These are phyloP conservation scores for Triplophysa dalaica DNA, from an alignment of 2,113 vertebrate genomes.

Conservation along the genomic window DNA sequence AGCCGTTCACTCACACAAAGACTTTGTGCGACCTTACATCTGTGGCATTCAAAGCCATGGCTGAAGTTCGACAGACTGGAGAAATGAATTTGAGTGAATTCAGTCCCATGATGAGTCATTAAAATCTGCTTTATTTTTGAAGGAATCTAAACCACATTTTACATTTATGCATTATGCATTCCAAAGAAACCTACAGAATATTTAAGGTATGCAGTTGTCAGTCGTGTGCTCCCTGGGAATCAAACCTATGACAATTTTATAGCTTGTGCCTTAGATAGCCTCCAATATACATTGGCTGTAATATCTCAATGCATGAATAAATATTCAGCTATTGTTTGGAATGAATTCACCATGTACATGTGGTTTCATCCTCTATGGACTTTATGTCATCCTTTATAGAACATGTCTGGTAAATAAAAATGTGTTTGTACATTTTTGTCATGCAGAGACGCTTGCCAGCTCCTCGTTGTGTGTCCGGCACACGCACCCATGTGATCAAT, in stretches of 20 bases:
- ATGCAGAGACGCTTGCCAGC: conserved; percentile 10
- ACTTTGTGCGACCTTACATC: conserved; percentile 8
- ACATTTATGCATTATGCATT: not conserved
- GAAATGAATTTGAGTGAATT: conserved; percentile 62
- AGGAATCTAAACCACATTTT: not conserved
- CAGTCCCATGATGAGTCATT: not conserved
- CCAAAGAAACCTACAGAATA: too few species aligned
- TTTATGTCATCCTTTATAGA: too few species aligned
- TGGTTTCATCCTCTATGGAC: not conserved
- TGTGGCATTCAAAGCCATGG: conserved; percentile 3
- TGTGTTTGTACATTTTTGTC: not conserved
- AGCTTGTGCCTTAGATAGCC: too few species aligned
- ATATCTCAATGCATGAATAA: too few species aligned
- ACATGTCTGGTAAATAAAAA: not conserved
- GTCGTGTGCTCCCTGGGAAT: too few species aligned
- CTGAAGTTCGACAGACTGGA: conserved; percentile 20
- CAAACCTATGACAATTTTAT: too few species aligned
- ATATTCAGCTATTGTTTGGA: not conserved
- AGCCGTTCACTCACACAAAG: conserved; percentile 14
- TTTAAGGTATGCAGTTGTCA: not conserved
- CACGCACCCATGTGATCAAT: not conserved
- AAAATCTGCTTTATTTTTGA: not conserved
- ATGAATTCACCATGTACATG: not conserved
- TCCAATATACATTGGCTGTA: too few species aligned
- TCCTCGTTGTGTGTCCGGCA: not conserved